phyloP scores from a whole-genome alignment of 2,888 invertebrate genomes.

The Lycaena phlaeas region DNA sequence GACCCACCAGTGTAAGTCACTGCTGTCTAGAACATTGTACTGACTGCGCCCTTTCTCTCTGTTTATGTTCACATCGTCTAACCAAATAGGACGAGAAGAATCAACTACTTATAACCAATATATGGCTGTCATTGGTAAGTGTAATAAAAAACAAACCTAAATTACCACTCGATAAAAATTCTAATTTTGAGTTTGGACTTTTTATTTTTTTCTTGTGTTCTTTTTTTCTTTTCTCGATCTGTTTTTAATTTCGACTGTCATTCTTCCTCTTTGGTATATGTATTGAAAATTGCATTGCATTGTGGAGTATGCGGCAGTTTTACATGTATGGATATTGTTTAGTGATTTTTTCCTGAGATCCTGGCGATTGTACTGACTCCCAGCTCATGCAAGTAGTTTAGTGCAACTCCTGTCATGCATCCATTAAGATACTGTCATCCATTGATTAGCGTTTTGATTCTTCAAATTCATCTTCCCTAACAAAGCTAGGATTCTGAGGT shows the following conservation, averaged over 20 bases:
- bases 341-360: slow-evolving; percentile 33
- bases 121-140: slow-evolving; percentile 97
- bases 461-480: slow-evolving; percentile 15
- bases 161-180: slow-evolving; percentile 67
- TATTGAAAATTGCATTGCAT: slow-evolving; percentile 63
- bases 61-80: slow-evolving; percentile 80
- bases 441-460: slow-evolving; percentile 22
- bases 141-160: slow-evolving; percentile 72
- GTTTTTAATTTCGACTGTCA: slow-evolving; percentile 35
- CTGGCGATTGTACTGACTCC: slow-evolving; percentile 37
- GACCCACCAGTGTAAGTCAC: slow-evolving; percentile 49
- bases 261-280: slow-evolving; percentile 43
- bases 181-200: slow-evolving; percentile 41
- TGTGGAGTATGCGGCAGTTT: slow-evolving; percentile 70
- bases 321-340: slow-evolving; percentile 46
- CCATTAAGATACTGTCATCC: slow-evolving; percentile 35
- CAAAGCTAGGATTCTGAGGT: slow-evolving; percentile 17
- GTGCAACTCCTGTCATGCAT: slow-evolving; percentile 55
- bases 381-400: slow-evolving; percentile 45
- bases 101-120: slow-evolving; percentile 95
- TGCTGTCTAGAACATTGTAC: slow-evolving; percentile 62
- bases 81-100: slow-evolving; percentile 94
- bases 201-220: slow-evolving; percentile 40
- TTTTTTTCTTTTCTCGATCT: slow-evolving; percentile 33
- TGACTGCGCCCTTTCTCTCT: slow-evolving; percentile 76